phyloP scores from a whole-genome alignment of 2,888 invertebrate genomes.

The Acronicta leporina region DNA sequence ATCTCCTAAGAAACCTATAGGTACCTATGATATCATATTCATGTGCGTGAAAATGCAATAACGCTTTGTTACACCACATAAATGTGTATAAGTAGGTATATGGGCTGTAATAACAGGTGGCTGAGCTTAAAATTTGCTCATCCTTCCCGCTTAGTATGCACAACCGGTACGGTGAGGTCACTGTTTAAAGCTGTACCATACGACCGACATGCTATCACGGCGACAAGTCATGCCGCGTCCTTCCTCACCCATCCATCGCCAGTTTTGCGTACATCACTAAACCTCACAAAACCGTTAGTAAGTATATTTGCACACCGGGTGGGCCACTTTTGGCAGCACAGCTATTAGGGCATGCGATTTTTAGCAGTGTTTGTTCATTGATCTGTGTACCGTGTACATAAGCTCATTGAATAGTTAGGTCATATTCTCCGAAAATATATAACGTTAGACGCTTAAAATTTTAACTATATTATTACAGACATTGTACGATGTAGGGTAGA shows the following conservation, averaged over 20 bases:
- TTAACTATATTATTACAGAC: conserved; percentile 23
- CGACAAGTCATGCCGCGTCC: conserved; percentile 54
- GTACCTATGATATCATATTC: no score
- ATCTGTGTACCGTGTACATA: conserved; percentile 28
- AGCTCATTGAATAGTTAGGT: conserved; percentile 51
- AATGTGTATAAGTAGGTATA: conserved; percentile 28
- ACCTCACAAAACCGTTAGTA: conserved; percentile 70
- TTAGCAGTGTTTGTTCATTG: conserved; percentile 52
- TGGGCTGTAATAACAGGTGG: conserved; percentile 51
- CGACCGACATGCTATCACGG: conserved; percentile 64
- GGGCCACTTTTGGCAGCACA: conserved; percentile 42
- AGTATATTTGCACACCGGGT: conserved; percentile 75
- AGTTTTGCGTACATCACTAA: conserved; percentile 54
- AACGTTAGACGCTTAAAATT: no score
- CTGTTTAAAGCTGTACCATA: conserved; percentile 68
- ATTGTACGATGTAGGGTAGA: conserved; percentile 18
- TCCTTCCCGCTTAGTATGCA: conserved; percentile 57
- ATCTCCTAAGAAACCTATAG: no score
- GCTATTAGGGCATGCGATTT: conserved; percentile 52
- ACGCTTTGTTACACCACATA: conserved; percentile 32
- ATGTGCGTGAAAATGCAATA: background rate
- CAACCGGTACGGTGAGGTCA: conserved; percentile 72
- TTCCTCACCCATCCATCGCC: conserved; percentile 60
- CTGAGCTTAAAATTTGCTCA: conserved; percentile 43
- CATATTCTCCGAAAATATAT: conserved; percentile 46